phyloP scores from a whole-genome alignment of 2,113 vertebrate genomes.

The Indri indri region DNA sequence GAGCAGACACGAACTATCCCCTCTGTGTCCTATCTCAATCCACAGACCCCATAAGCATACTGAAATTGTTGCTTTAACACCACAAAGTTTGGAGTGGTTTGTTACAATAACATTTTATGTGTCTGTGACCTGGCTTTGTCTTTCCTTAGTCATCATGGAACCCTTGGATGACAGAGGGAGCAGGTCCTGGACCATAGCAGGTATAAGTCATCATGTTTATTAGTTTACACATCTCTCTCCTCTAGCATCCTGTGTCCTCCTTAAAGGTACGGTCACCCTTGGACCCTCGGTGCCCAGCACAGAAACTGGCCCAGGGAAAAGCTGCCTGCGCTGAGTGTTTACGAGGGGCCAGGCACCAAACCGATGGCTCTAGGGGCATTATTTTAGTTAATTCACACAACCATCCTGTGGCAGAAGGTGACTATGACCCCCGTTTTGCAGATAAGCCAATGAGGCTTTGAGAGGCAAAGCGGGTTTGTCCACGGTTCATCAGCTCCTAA shows the following conservation, averaged over 20 bases:
- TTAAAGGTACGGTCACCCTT: no score
- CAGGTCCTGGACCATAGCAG: not conserved
- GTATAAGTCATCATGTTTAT: not conserved
- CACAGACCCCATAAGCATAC: not conserved
- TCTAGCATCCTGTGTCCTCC: not conserved
- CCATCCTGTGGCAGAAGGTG: accelerated
- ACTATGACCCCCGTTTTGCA: not conserved
- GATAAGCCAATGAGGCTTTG: not conserved
- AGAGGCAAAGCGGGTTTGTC: not conserved
- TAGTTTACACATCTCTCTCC: not conserved
- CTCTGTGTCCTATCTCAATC: not conserved
- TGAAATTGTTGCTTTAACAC: not conserved
- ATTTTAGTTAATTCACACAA: not conserved
- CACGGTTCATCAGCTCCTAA: not conserved
- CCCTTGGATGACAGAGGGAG: not conserved
- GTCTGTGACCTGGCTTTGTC: not conserved
- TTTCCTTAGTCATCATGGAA: not conserved
- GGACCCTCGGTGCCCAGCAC: no score
- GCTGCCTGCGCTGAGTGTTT: no score
- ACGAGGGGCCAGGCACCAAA: not conserved
- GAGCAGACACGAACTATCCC: not conserved
- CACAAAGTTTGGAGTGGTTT: not conserved
- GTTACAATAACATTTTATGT: not conserved
- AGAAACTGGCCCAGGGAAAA: not conserved
- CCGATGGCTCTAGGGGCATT: not conserved